These are phyloP conservation scores for Amphilophus citrinellus DNA, from an alignment of 2,113 vertebrate genomes.

Conservation along the genomic window DNA sequence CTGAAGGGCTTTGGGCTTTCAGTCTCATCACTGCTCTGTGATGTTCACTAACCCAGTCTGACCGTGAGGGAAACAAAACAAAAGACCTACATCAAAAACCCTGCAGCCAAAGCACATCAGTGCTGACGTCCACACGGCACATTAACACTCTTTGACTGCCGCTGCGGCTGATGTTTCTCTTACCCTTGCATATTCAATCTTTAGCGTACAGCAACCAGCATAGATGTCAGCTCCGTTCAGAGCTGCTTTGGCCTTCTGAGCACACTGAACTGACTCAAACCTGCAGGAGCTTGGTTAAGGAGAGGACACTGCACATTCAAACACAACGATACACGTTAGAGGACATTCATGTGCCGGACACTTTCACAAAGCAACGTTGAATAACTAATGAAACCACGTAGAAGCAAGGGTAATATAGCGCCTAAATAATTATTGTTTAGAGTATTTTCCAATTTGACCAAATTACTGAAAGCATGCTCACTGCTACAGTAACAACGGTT, in stretches of 20 bases:
- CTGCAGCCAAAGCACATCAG: not conserved
- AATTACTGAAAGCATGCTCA: too few relatives aligned
- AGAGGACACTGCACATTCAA: constrained; percentile 26
- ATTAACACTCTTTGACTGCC: not conserved
- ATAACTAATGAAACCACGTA: not conserved
- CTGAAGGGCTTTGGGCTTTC: not conserved
- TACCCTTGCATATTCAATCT: constrained; percentile 98
- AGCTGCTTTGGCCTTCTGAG: constrained; percentile 96
- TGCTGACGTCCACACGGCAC: not conserved
- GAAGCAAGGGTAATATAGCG: not conserved
- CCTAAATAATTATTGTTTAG: too few relatives aligned
- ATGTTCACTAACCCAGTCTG: too few relatives aligned
- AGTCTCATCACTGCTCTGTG: not conserved
- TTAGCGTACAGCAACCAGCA: constrained; percentile 96
- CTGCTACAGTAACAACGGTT: too few relatives aligned
- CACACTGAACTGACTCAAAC: constrained; percentile 93
- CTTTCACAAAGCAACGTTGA: not conserved
- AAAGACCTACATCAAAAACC: not conserved
- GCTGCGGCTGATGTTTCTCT: constrained; percentile 53
- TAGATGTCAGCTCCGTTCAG: constrained; percentile 98
- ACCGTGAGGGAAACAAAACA: not conserved
- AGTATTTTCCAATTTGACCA: too few relatives aligned
- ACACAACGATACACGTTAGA: not conserved
- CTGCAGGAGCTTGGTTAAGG: constrained; percentile 86
- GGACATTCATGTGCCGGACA: not conserved